A percentile compares a stretch with the other conserved stretches of the same genome.
phyloP scores from a whole-genome alignment of 2,888 invertebrate species.

The Hemicrepidius hirtus region DNA sequence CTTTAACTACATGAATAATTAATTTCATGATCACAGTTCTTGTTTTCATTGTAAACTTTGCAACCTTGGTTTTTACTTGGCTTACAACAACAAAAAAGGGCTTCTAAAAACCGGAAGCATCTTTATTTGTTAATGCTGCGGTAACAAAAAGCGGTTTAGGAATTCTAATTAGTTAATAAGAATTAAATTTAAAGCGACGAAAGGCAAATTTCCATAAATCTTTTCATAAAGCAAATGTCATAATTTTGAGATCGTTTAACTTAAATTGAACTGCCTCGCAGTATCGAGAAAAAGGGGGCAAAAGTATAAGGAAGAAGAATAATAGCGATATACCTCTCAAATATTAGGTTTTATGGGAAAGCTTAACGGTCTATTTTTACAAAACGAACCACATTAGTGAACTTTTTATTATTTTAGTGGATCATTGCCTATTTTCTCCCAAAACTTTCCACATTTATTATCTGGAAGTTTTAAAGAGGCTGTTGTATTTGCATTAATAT shows the following conservation, averaged over 20 bases:
- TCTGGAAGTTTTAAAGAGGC: not conserved
- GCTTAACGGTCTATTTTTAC: slow-evolving; percentile 19
- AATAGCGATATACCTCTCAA: slow-evolving; percentile 24
- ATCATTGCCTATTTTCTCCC: slow-evolving; percentile 8
- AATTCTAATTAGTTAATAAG: slow-evolving; percentile 23
- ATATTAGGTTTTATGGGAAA: slow-evolving; percentile 18
- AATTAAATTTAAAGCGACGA: slow-evolving; percentile 29
- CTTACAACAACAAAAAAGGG: not conserved
- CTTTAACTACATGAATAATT: too few species aligned
- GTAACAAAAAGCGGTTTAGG: slow-evolving; percentile 10
- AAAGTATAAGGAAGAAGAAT: slow-evolving; percentile 16
- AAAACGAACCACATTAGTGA: slow-evolving; percentile 1
- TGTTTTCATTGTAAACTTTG: not conserved
- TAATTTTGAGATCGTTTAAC: slow-evolving; percentile 30
- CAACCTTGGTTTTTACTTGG: not conserved
- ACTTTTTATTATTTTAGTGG: slow-evolving; percentile 23
- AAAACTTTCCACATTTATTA: slow-evolving; percentile 1
- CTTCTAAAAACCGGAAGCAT: not conserved
- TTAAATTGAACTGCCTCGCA: slow-evolving; percentile 9
- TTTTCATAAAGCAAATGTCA: slow-evolving; percentile 28
- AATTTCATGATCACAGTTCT: too few species aligned
- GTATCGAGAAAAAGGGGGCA: slow-evolving; percentile 11
- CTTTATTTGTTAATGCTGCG: slow-evolving; percentile 6
- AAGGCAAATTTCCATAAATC: slow-evolving; percentile 36
- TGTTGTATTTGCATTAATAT: slow-evolving; percentile 2